Percentiles rank a stretch among this genome's conserved stretches.
Evolutionary conservation across 2,888 invertebrate species (phyloP).

Genomic region (Meta bourneti): DNA sequence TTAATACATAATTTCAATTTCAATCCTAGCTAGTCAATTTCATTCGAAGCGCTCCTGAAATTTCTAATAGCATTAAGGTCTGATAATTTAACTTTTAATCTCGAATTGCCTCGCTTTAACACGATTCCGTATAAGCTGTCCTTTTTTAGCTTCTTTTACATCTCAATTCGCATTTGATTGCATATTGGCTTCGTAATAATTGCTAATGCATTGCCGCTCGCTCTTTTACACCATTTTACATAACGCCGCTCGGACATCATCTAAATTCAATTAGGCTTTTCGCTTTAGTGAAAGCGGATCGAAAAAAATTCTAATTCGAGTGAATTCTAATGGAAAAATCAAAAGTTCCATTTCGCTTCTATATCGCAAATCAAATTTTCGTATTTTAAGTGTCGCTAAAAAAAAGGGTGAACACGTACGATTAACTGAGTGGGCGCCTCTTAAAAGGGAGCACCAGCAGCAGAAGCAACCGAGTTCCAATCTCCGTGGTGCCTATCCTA

Average conservation of each 20-base stretch:
- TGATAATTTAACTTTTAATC: not conserved
- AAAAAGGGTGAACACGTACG: slow-evolving; percentile 34
- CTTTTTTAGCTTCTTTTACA: not conserved
- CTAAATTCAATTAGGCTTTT: slow-evolving; percentile 45
- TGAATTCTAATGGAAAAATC: slow-evolving; percentile 28
- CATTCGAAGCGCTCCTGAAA: not conserved
- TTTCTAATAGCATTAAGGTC: not conserved
- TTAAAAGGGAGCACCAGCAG: slow-evolving; percentile 7
- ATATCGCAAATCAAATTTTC: slow-evolving; percentile 26
- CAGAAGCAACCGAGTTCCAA: slow-evolving; percentile 31
- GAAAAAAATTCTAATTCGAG: not conserved
- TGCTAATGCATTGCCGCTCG: not conserved
- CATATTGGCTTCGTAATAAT: not conserved
- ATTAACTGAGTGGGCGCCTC: slow-evolving; percentile 25
- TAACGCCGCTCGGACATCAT: not conserved
- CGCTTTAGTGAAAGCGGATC: slow-evolving; percentile 16
- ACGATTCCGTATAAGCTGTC: not conserved
- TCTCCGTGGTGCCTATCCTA: slow-evolving; percentile 23
- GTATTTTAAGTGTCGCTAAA: slow-evolving; percentile 10
- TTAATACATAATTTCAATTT: too few relatives aligned
- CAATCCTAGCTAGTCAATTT: too few relatives aligned
- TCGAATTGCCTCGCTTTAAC: not conserved
- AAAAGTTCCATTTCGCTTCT: slow-evolving; percentile 3
- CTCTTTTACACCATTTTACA: not conserved
- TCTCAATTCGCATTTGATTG: not conserved